Conservation (phyloP, 2,888 invertebrate species). For the Hermodice carunculata region DNA sequence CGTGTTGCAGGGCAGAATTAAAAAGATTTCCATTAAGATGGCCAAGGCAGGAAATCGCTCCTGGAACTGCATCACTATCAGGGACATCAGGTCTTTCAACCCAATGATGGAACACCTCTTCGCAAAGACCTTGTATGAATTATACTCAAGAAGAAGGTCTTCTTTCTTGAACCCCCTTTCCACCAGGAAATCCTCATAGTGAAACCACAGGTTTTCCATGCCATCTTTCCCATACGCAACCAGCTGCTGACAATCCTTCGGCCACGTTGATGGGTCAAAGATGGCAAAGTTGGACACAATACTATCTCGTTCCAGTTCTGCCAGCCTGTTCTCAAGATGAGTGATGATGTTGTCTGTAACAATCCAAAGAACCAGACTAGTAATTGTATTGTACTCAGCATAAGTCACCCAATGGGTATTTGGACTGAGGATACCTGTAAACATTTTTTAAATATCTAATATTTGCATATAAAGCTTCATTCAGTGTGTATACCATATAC, state of each 20-base stretch:
- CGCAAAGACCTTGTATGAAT: background rate
- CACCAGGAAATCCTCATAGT: background rate
- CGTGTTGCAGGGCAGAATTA: background rate
- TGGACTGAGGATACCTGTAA: too few relatives aligned
- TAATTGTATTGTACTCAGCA: too few relatives aligned
- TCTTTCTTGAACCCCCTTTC: background rate
- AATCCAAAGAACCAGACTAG: too few relatives aligned
- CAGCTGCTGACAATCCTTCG: background rate
- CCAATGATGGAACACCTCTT: background rate
- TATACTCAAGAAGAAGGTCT: background rate
- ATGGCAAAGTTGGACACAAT: background rate
- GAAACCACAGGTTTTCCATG: background rate
- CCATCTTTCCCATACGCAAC: background rate
- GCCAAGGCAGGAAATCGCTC: too few relatives aligned
- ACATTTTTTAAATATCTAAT: too few relatives aligned
- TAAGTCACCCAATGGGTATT: too few relatives aligned
- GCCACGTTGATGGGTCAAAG: background rate
- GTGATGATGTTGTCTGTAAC: too few relatives aligned
- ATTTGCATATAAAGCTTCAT: too few relatives aligned
- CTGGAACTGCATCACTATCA: too few relatives aligned
- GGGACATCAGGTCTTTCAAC: background rate
- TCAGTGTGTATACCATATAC: too few relatives aligned
- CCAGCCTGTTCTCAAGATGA: too few relatives aligned
- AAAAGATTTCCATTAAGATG: background rate
- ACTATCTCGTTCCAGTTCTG: background rate